Base-by-base conservation (phyloP, 2,797 vertebrate species). In the Enoplosus armatus region DNA sequence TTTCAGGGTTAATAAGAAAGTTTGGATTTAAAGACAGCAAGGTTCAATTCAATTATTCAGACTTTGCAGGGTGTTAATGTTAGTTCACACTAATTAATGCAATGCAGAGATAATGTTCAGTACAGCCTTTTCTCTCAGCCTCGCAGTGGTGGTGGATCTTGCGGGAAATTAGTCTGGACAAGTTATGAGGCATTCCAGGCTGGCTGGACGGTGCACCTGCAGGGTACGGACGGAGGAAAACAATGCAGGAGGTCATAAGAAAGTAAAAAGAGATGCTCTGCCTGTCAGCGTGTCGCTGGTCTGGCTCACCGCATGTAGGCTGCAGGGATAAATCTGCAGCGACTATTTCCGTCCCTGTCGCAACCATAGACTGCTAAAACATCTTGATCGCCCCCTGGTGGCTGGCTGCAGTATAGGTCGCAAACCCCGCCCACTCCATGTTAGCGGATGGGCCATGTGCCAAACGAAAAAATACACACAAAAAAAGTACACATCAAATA, bases 1-100 rank as follows among this genome's bases (percentile, higher is more conserved):
- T 67, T 63, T 50, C 1, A 71, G 62, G 58, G 67, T 74, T 83
- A 82, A 74, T 74, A 35, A 56, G 39, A 56, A 27, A 33, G 26
- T 7, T 4, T 22, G 27, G 64, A 66, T 70, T 45, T 47, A 63
- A 37, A 27, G 50, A 31, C 39, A 41, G 24, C 1, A 3, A 69
- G 72, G 68, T 79, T 80, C n/a, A 50, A 79, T 79, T 35, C 1
- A 63, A 50, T 65, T 50, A 39, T 55, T 60, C 31, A 0, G 6
- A 7, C 29, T 48, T 41, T 26, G 22, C 41, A 51, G 14, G 16
- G 15, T 41, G 31, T 37, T 66, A 33, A 76, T 47, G 39, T 6
- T 24, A 47, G 37, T 18, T 65, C 55, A 27, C 8, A 59, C 15
- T 35, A 29, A 67, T 73, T 45, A 70, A 55, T 55, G 5, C 12